Base-by-base conservation (phyloP, 2,797 vertebrate genomes). In the Coregonus suidteri region DNA sequence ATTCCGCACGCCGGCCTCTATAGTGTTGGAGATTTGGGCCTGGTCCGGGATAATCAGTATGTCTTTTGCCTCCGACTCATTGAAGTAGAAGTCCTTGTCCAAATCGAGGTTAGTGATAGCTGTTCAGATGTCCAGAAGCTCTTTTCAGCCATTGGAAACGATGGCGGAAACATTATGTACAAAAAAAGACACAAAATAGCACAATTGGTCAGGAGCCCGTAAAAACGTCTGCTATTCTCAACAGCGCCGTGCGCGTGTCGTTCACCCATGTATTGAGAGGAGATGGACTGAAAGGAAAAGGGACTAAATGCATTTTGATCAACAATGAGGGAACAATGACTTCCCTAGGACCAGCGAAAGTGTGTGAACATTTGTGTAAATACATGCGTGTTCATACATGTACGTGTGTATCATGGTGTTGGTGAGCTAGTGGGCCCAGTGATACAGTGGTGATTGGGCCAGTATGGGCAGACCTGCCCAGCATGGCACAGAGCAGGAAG, bases 401-500 rank as follows among this genome's bases (percentile, higher is more conserved):
- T n/a, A 1, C 15, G 4, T 4, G 15, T 34, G 66, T 15, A 35
- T 4, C 4, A 37, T 51, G 35, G 7, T 71, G 9, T 51, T 9
- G 68, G 9, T 18, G 6, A 71, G 68, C n/a, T 51, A 7, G 20
- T 4, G 18, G n/a, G 18, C 47, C 69, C 47, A 71, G 47, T 71
- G n/a, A 52, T 71, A 25, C 20, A 71, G 69, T 71, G 47, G 6
- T 52, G 13, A 71, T 53, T 71, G 20, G 47, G 69, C 16, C 15
- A 53, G 25, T 6, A 31, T 6, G 31, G 51, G 71, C 77, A 78
- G 80, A 78, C 81, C 77, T 79, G 76, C 79, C 74, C 88, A 91
- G 86, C 81, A 76, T 86, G 84, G 77, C 77, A 83, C 76, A 85
- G 84, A 90, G 84, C 83, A 90, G 90, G 88, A 93, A 92, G 87